These are phyloP conservation scores for Oostethus manadensis DNA, from an alignment of 2,113 vertebrate genomes.

Conservation along the genomic window DNA sequence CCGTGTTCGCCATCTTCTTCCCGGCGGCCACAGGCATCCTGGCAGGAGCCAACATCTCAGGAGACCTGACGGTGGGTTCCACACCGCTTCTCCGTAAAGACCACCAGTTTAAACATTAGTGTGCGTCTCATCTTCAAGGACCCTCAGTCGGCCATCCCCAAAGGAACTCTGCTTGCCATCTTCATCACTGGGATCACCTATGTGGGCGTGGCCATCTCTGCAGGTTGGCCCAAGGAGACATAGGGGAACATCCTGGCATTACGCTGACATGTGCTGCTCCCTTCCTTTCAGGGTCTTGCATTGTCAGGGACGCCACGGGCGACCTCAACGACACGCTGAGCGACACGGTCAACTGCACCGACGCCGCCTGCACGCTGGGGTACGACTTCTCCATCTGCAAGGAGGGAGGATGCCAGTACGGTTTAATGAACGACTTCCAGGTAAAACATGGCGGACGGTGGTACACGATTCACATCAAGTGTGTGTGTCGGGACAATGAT, in stretches of 20 bases:
- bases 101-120: neutral
- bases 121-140: slow-evolving; percentile 70
- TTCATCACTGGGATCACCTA: slow-evolving; percentile 92
- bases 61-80: slow-evolving; percentile 82
- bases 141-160: slow-evolving; percentile 94
- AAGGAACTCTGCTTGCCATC: slow-evolving; percentile 94
- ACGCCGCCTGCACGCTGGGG: slow-evolving; percentile 88
- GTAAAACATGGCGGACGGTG: slow-evolving; percentile 42
- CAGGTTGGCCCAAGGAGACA: slow-evolving; percentile 63
- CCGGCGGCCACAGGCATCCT: slow-evolving; percentile 96
- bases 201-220: slow-evolving; percentile 80
- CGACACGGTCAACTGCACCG: slow-evolving; percentile 81
- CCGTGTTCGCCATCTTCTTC: slow-evolving; percentile 96
- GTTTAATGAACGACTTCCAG: slow-evolving; percentile 91
- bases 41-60: slow-evolving; percentile 96
- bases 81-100: neutral
- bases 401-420: slow-evolving; percentile 76
- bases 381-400: slow-evolving; percentile 92
- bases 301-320: slow-evolving; percentile 90
- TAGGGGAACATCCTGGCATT: too few species aligned
- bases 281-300: slow-evolving; percentile 78
- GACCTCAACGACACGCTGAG: slow-evolving; percentile 82
- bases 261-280: neutral
- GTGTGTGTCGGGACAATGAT: neutral
- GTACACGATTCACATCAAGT: neutral